Percentiles rank a stretch among this genome's conserved stretches.
Conservation (phyloP, 2,888 invertebrate genomes). For the Tetheella fluctuosa region DNA sequence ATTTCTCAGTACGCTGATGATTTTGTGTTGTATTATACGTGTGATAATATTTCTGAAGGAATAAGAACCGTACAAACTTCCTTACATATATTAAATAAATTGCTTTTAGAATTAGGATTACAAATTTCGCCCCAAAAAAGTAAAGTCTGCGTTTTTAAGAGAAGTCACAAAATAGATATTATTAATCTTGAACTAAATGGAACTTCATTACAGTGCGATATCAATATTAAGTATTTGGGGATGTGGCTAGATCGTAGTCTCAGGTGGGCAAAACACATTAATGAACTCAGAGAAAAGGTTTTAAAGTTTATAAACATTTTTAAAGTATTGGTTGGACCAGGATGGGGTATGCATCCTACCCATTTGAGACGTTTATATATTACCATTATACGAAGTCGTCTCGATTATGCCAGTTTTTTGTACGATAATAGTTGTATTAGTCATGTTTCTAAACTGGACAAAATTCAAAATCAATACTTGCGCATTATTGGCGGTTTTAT, state of each 20-base stretch:
- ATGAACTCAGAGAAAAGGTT: not conserved
- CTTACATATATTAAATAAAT: not conserved
- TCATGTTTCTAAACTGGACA: not conserved
- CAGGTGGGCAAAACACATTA: not conserved
- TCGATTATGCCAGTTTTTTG: not conserved
- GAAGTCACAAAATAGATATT: not conserved
- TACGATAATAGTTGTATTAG: not conserved
- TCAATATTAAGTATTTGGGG: not conserved
- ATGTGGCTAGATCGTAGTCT: not conserved
- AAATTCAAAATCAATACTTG: not conserved
- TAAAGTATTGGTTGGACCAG: not conserved
- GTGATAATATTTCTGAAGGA: not conserved
- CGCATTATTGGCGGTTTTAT: not conserved
- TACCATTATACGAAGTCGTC: not conserved
- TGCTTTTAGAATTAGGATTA: not conserved
- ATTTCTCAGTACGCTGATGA: not conserved
- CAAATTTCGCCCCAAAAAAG: not conserved
- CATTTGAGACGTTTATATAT: not conserved
- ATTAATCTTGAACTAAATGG: not conserved
- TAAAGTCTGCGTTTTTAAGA: not conserved
- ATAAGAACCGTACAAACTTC: not conserved
- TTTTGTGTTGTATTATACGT: not conserved
- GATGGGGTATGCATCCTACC: not conserved
- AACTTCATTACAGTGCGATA: not conserved
- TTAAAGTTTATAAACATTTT: not conserved